Evolutionary conservation across 2,113 vertebrate genomes (phyloP).

Genomic region (Cranoglanis bouderius): DNA sequence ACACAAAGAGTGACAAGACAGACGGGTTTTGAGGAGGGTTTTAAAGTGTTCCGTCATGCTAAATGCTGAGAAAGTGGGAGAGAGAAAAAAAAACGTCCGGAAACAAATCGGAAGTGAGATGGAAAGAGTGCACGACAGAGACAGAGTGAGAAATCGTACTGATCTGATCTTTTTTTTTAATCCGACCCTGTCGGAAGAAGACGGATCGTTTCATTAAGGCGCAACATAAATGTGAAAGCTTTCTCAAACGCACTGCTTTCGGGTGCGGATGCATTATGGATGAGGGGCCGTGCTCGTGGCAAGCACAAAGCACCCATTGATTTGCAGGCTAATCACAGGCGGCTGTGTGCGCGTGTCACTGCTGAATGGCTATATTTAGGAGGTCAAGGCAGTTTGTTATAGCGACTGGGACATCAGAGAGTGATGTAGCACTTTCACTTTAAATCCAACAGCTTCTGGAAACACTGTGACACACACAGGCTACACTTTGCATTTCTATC

Average conservation of each 20-base stretch:
- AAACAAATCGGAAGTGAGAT: constrained; percentile 2
- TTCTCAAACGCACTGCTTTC: constrained; percentile 63
- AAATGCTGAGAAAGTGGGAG: not conserved
- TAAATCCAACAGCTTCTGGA: constrained; percentile 2
- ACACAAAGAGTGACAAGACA: constrained; percentile 58
- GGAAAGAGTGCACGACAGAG: constrained; percentile 3
- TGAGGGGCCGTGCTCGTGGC: constrained; percentile 60
- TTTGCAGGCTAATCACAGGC: constrained; percentile 71
- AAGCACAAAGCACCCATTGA: constrained; percentile 68
- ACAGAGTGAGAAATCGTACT: constrained; percentile 9
- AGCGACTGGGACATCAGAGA: constrained; percentile 4
- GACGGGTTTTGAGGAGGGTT: constrained; percentile 41
- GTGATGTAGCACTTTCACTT: constrained; percentile 12
- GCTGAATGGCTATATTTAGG: constrained; percentile 57
- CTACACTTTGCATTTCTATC: not conserved
- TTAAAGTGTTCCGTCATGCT: constrained; percentile 56
- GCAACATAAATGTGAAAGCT: constrained; percentile 58
- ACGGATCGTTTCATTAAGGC: constrained; percentile 74
- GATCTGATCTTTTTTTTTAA: constrained; percentile 46
- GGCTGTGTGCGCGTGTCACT: constrained; percentile 59
- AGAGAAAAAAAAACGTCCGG: not conserved
- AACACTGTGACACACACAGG: not conserved
- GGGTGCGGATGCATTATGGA: constrained; percentile 72
- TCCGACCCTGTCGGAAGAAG: constrained; percentile 69
- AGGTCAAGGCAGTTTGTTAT: constrained; percentile 44